A percentile compares a stretch with the other conserved stretches of the same genome.
Evolutionary conservation across 2,888 invertebrate species (phyloP).

Genomic region (Rugalucina vietnamica): DNA sequence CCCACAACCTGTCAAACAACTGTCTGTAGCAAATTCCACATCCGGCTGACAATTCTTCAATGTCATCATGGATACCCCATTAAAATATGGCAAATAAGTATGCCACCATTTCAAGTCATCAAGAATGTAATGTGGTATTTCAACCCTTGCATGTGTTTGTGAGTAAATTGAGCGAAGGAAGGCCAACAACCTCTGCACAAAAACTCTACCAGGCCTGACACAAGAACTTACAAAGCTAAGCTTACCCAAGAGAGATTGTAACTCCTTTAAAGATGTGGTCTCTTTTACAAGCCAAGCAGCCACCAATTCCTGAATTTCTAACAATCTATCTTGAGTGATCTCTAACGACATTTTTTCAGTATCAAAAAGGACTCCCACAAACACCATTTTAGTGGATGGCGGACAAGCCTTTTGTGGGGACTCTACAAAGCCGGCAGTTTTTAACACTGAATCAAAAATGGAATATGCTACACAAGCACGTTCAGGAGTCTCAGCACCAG

Average conservation of each 20-base stretch:
- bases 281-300: background rate
- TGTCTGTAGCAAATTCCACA: background rate
- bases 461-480: background rate
- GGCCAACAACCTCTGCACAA: background rate
- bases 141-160: too few relatives aligned
- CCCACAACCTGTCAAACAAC: background rate
- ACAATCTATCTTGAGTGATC: background rate
- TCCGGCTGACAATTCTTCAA: background rate
- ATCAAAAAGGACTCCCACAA: conserved; percentile 23
- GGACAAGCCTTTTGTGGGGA: background rate
- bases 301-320: background rate
- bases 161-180: background rate
- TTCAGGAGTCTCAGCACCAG: background rate
- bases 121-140: background rate
- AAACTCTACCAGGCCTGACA: background rate
- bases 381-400: conserved; percentile 5
- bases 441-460: background rate
- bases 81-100: background rate
- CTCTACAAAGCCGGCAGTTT: conserved; percentile 6
- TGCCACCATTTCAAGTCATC: background rate
- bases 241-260: background rate
- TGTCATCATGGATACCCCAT: conserved; percentile 1
- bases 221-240: background rate
- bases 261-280: background rate
- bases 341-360: conserved; percentile 4